Percentiles rank a stretch among this genome's conserved stretches.
Conservation (phyloP, 1,140 invertebrate genomes). For the Caenorhabditis briggsae region DNA sequence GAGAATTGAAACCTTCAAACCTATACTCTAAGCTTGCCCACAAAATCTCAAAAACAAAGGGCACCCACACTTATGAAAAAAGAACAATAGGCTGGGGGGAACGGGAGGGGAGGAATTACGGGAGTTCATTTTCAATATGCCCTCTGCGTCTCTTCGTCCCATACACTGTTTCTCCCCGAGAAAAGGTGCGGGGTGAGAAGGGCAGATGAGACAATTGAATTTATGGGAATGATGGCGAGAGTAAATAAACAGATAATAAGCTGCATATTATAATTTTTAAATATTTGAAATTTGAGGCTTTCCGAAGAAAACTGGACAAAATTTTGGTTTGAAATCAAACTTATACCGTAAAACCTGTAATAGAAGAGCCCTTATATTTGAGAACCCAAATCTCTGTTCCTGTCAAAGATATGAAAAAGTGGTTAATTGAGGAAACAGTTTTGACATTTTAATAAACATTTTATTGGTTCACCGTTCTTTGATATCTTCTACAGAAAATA, state of each 20-base stretch:
- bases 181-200: neutral
- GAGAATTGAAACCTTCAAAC: neutral
- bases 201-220: neutral
- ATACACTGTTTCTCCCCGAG: neutral
- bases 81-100: neutral
- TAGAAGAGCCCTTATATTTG: no score
- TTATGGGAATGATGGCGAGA: neutral
- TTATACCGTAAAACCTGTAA: no score
- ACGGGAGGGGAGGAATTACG: neutral
- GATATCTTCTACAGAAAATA: no score
- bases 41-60: neutral
- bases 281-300: no score
- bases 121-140: constrained; percentile 11
- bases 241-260: constrained; percentile 22
- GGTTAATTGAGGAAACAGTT: no score
- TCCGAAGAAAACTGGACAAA: no score
- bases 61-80: constrained; percentile 43
- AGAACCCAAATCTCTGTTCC: no score
- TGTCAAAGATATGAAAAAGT: no score
- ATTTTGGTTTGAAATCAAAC: no score
- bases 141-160: neutral
- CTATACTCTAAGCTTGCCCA: neutral
- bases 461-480: no score
- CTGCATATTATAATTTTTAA: neutral
- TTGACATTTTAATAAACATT: no score